Evolutionary conservation across 2,113 vertebrate species (phyloP).

Genomic region (Anolis carolinensis): DNA sequence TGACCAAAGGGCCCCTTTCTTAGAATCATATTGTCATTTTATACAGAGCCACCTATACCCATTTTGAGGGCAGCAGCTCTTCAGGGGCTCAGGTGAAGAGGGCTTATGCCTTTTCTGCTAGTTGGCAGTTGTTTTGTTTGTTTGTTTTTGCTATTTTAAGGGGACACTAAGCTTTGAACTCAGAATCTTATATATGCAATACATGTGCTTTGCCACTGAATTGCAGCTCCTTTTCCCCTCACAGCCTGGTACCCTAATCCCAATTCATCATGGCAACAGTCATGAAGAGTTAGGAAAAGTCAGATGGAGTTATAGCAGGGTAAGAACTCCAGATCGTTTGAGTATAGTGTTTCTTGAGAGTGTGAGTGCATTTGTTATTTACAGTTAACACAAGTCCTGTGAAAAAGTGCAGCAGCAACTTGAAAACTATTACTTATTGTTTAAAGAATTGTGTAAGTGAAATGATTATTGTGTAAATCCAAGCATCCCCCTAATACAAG

Average conservation of each 20-base stretch:
- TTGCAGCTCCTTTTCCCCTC: not conserved
- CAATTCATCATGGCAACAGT: not conserved
- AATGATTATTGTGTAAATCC: conserved; percentile 32
- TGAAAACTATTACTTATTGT: conserved; percentile 50
- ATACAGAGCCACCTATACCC: not conserved
- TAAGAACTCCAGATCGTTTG: conserved; percentile 16
- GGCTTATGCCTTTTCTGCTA: not conserved
- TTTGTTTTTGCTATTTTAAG: no score
- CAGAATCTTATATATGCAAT: not conserved
- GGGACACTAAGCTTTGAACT: not conserved
- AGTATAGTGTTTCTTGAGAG: not conserved
- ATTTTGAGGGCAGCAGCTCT: not conserved
- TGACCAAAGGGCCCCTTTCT: not conserved
- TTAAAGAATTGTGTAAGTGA: conserved; percentile 24
- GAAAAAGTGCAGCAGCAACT: conserved; percentile 31
- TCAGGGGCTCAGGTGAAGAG: not conserved
- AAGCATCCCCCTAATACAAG: conserved; percentile 16
- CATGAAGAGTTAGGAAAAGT: conserved; percentile 29
- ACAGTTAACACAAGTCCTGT: not conserved
- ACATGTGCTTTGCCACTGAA: not conserved
- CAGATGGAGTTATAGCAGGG: not conserved
- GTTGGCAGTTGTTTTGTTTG: not conserved
- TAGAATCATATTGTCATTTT: not conserved
- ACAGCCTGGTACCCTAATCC: conserved; percentile 5
- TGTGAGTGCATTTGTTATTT: not conserved